These are phyloP conservation scores for Chiroxiphia lanceolata DNA, from an alignment of 2,797 vertebrate genomes.

Conservation along the genomic window DNA sequence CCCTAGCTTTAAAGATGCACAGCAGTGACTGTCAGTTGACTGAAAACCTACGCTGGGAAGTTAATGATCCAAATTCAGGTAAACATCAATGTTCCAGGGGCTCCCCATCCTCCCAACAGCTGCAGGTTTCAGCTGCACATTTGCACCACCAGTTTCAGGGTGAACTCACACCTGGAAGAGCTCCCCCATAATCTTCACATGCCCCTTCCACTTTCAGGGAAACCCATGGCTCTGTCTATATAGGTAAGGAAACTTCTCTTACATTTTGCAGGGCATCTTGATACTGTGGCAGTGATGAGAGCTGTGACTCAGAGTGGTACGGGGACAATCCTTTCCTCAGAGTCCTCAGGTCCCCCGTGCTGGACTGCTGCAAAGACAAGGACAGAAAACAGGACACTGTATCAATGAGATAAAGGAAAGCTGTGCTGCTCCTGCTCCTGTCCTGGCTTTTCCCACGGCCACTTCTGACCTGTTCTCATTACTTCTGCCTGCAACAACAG, in stretches of 20 bases:
- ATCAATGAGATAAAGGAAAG: background rate
- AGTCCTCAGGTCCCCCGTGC: slow-evolving; percentile 86
- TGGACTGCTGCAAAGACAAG: slow-evolving; percentile 77
- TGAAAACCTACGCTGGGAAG: background rate
- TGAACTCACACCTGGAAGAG: background rate
- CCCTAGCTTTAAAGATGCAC: background rate
- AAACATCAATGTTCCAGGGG: background rate
- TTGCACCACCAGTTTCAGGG: background rate
- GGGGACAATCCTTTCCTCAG: slow-evolving; percentile 91
- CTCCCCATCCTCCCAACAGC: background rate
- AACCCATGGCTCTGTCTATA: background rate
- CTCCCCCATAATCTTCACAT: background rate
- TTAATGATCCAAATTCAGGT: background rate
- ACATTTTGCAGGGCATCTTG: slow-evolving; percentile 90
- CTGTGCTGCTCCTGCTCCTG: background rate
- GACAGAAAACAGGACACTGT: background rate
- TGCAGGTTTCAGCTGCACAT: background rate
- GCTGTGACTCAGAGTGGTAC: slow-evolving; percentile 95
- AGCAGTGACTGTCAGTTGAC: background rate
- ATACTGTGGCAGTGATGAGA: slow-evolving; percentile 87
- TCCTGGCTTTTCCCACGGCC: background rate
- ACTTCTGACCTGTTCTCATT: background rate
- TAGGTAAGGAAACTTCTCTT: slow-evolving; percentile 54
- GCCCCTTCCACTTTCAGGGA: background rate
- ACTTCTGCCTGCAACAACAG: background rate